Conservation (phyloP, 2,888 invertebrate species). For the Hypomecis atomaria region DNA sequence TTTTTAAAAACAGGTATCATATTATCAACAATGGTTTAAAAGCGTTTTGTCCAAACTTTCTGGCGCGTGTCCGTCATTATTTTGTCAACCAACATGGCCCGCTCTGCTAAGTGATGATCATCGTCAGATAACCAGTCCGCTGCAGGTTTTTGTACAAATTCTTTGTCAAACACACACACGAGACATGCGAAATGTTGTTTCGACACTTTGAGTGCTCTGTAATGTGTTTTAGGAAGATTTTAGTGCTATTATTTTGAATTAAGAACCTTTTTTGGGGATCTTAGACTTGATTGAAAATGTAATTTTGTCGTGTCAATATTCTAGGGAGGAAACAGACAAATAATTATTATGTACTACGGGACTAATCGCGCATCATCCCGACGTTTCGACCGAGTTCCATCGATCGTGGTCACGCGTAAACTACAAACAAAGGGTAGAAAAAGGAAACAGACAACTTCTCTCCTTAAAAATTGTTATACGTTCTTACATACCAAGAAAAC, state of each 20-base stretch:
- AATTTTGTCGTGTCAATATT: too few species aligned
- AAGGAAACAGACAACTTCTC: too few species aligned
- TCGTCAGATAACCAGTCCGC: conserved; percentile 21
- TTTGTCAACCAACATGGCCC: conserved; percentile 30
- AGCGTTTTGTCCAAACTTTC: conserved; percentile 18
- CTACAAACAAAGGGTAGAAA: too few species aligned
- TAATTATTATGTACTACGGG: too few species aligned
- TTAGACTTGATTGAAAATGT: too few species aligned
- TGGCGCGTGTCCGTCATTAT: conserved; percentile 33
- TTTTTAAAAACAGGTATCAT: background rate
- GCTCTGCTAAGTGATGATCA: conserved; percentile 38
- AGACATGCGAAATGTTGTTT: conserved; percentile 26
- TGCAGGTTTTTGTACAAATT: conserved; percentile 36
- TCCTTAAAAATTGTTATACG: too few species aligned
- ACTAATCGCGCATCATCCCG: too few species aligned
- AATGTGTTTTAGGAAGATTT: conserved; percentile 17
- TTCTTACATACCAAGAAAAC: too few species aligned
- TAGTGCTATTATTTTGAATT: conserved; percentile 1
- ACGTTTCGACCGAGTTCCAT: too few species aligned
- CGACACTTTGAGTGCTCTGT: conserved; percentile 22
- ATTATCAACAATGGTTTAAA: background rate
- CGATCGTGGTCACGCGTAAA: too few species aligned
- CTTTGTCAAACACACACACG: conserved; percentile 38
- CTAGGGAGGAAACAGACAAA: too few species aligned
- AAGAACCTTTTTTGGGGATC: background rate